Evolutionary conservation across 2,113 vertebrate genomes (phyloP).

Genomic region (Danio rerio): GRCz12tu NC_133181.1:29047001-29047500

Average conservation of each 20-base stretch:
- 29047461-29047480: neutral
- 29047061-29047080: neutral
- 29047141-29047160: neutral
- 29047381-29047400: neutral
- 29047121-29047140: neutral
- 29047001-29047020: neutral
- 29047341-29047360: neutral
- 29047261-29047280: neutral
- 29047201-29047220: neutral
- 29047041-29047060: neutral
- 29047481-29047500: neutral
- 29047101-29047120: neutral
- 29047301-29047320: neutral
- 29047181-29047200: constrained; percentile 5
- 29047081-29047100: neutral
- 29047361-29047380: constrained; percentile 5
- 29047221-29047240: neutral
- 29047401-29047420: neutral
- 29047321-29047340: neutral
- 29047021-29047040: neutral
- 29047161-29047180: neutral
- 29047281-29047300: neutral
- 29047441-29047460: neutral
- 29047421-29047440: neutral
- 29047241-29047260: neutral